Evolutionary conservation across 92 coral and sea anemone genomes (phyloP).

Genomic region (Nematostella vectensis): DNA sequence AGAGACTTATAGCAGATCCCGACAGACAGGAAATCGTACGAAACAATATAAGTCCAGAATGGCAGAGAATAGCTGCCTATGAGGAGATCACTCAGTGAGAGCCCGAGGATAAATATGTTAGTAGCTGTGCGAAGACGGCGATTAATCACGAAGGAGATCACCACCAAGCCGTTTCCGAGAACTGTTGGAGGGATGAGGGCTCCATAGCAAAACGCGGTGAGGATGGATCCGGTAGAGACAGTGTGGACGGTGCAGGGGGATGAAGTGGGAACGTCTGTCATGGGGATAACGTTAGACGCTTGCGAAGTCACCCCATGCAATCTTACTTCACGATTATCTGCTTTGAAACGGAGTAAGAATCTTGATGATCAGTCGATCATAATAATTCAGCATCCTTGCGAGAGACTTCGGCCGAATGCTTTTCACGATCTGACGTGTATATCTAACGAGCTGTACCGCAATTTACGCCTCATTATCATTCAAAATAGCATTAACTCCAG

Average conservation of each 20-base stretch:
- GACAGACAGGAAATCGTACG: constrained; percentile 31
- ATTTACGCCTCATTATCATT: no score
- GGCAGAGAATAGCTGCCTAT: constrained; percentile 77
- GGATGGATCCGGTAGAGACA: constrained; percentile 32
- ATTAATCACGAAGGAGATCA: constrained; percentile 56
- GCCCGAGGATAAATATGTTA: constrained; percentile 72
- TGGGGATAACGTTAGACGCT: not conserved
- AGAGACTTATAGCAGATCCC: constrained; percentile 29
- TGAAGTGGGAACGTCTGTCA: not conserved
- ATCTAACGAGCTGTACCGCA: no score
- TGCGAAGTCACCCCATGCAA: not conserved
- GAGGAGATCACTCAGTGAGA: constrained; percentile 73
- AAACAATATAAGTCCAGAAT: constrained; percentile 62
- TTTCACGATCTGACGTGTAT: no score
- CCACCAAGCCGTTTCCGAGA: constrained; percentile 76
- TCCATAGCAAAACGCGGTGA: constrained; percentile 37
- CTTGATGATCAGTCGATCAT: no score
- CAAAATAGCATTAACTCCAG: no score
- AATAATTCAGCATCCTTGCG: no score
- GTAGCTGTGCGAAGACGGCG: constrained; percentile 62
- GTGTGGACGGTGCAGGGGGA: not conserved
- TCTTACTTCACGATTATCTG: no score
- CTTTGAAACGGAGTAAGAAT: no score
- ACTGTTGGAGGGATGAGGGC: constrained; percentile 55
- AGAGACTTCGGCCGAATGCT: no score